Base-by-base conservation (phyloP, 2,113 vertebrate genomes). In the Lethenteron reissneri region DNA sequence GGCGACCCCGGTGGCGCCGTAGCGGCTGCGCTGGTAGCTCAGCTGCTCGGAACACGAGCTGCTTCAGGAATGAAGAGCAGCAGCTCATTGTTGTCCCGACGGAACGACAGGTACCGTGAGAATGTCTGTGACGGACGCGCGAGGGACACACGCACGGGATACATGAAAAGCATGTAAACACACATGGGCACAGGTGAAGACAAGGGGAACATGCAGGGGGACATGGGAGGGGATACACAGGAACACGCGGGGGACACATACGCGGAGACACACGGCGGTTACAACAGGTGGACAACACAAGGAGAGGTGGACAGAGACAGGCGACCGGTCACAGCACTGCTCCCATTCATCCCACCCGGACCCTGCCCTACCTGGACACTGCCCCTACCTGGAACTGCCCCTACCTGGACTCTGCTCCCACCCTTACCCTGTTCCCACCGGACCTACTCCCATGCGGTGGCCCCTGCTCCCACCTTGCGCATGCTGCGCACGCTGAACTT, bases 401-500 rank as follows among this genome's bases (percentile, higher is more conserved):
- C 4, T 41, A 41, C 5, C 41, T 41, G 41, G 41, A 41, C 41
- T 41, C 41, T 6, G 41, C 41, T 41, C 41, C 5, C 41, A 41
- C 41, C 41, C 41, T 41, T 41, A 41, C 41, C 41, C 41, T 41
- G 41, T 41, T 41, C 41, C 4, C 41, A 41, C 4, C 41, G 41
- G 41, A 41, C 41, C 41, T 41, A 41, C 41, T 41, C 41, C 41
- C 41, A 41, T 1, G 41, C 41, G 41, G 41, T 41, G 41, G 5
- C 41, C 41, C 5, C 41, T 41, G 4, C 41, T 41, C 41, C 41
- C 68, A 89, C 90, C 89, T 97, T 97, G 72, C 90, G 83, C 92
- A 99, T 99, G 81, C 88, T 87, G 74, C 91, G 82, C 89, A 88
- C 84, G 0, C 94, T 99, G 81, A 95, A 97, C 82, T 97, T 99